Evolutionary conservation across 2,113 vertebrate genomes (phyloP).

Genomic region (Bubo scandiacus): DNA sequence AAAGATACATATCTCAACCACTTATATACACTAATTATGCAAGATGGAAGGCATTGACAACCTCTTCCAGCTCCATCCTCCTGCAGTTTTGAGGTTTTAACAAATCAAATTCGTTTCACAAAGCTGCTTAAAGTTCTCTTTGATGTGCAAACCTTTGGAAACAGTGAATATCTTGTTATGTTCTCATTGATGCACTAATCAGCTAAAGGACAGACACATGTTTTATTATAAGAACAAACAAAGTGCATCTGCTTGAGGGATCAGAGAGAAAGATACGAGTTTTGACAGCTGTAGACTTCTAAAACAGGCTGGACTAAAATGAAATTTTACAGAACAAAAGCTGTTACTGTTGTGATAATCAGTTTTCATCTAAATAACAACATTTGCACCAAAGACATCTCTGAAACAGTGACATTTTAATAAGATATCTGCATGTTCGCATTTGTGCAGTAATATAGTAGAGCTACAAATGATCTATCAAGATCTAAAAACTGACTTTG

Average conservation of each 20-base stretch:
- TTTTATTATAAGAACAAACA: conserved; percentile 54
- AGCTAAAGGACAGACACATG: conserved; percentile 39
- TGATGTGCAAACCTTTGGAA: conserved; percentile 32
- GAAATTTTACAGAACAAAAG: conserved; percentile 12
- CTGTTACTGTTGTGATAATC: conserved; percentile 14
- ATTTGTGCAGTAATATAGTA: neutral
- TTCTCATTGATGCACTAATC: conserved; percentile 53
- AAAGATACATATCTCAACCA: neutral
- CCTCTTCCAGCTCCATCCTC: neutral
- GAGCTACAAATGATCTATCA: neutral
- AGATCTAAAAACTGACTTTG: conserved; percentile 37
- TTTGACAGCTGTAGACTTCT: conserved; percentile 41
- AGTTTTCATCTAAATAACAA: conserved; percentile 50
- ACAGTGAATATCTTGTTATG: conserved; percentile 27
- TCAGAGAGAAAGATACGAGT: neutral
- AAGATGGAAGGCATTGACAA: neutral
- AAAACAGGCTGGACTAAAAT: conserved; percentile 31
- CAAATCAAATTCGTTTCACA: conserved; percentile 4
- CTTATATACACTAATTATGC: neutral
- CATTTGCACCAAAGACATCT: neutral
- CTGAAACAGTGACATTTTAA: conserved; percentile 35
- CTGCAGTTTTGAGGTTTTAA: neutral
- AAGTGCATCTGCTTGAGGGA: conserved; percentile 55
- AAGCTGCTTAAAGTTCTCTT: conserved; percentile 32
- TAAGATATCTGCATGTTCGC: conserved; percentile 20